These are phyloP conservation scores for Caenorhabditis elegans DNA, from an alignment of 1,140 invertebrate species.

Conservation along the genomic window DNA sequence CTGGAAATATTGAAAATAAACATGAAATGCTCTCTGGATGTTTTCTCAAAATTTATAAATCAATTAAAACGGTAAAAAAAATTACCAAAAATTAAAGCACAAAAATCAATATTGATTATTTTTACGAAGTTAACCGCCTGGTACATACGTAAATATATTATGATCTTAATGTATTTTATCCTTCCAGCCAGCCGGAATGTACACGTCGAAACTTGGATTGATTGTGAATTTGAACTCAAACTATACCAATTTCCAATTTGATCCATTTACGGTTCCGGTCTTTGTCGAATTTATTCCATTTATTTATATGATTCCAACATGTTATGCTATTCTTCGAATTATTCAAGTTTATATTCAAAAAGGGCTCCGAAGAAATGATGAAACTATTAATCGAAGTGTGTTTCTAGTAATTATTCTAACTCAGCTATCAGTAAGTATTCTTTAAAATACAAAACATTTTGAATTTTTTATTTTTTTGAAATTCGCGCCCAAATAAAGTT, in stretches of 20 bases:
- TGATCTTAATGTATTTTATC: neutral
- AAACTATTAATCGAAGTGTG: neutral
- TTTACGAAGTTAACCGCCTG: no score
- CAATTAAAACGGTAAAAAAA: no score
- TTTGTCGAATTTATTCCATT: neutral
- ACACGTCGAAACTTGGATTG: neutral
- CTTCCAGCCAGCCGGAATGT: no score
- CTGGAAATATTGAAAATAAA: no score
- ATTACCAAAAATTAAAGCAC: no score
- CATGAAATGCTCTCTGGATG: no score
- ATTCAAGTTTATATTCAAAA: neutral
- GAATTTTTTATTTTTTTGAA: no score
- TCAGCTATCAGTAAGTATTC: neutral
- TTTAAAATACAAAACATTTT: neutral
- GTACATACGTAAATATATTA: no score
- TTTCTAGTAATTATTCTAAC: neutral
- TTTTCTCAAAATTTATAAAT: no score
- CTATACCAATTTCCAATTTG: neutral
- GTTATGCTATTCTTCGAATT: neutral
- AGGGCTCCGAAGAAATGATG: neutral
- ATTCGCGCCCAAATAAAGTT: no score
- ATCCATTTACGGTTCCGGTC: neutral
- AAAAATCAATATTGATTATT: no score
- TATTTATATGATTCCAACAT: neutral
- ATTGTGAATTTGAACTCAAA: neutral